These are phyloP conservation scores for Phodopus roborovskii DNA, from an alignment of 2,113 vertebrate genomes.

Conservation along the genomic window DNA sequence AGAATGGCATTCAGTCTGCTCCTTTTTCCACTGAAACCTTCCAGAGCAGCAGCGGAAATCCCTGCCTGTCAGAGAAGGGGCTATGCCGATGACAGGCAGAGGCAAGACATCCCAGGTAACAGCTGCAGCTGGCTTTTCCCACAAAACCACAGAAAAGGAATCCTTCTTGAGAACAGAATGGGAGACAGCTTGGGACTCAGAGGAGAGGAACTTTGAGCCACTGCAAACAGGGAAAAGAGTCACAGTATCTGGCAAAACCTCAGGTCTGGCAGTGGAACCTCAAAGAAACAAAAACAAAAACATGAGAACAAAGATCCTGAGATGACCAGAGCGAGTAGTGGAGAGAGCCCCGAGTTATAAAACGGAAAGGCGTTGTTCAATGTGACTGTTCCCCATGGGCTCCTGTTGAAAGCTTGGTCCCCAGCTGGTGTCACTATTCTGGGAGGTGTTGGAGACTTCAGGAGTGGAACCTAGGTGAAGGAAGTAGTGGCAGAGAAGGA, in stretches of 20 bases:
- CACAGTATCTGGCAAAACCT: background rate
- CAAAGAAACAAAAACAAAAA: background rate
- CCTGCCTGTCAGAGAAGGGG: background rate
- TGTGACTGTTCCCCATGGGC: background rate
- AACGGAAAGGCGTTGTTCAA: background rate
- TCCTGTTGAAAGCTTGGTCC: background rate
- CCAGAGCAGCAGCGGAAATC: background rate
- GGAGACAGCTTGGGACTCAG: background rate
- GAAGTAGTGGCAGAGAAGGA: background rate
- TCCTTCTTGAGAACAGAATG: background rate
- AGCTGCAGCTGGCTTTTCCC: background rate
- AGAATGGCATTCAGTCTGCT: background rate
- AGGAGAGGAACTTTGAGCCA: background rate
- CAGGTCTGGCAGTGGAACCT: background rate
- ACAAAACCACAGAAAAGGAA: background rate
- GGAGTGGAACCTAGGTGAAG: background rate
- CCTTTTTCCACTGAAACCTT: background rate
- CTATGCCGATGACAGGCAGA: background rate
- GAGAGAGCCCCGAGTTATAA: background rate
- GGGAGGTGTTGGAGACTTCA: background rate
- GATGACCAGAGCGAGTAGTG: background rate
- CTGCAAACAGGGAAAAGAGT: background rate
- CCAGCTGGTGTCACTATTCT: background rate
- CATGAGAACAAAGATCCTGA: background rate
- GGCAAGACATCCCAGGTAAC: background rate